A percentile compares a stretch with the other conserved stretches of the same genome.
phyloP scores from a whole-genome alignment of 2,113 vertebrate genomes.

The Nansenia antarctica region DNA sequence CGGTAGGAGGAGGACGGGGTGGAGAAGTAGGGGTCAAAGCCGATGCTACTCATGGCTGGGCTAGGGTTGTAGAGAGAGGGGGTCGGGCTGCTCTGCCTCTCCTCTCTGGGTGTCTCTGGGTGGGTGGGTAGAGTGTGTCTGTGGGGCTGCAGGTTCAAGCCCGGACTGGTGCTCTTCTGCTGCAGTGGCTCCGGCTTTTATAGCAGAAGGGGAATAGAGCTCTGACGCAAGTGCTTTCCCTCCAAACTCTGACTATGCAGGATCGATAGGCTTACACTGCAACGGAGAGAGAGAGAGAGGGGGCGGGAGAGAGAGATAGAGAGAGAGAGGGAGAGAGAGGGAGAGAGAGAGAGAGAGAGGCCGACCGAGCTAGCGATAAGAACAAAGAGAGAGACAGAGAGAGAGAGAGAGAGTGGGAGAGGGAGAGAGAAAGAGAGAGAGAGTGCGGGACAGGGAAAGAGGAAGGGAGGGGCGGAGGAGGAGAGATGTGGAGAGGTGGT shows the following conservation, averaged over 20 bases:
- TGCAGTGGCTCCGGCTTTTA: constrained; percentile 69
- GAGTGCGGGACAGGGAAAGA: not conserved
- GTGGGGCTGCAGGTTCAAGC: constrained; percentile 53
- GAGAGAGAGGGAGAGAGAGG: not conserved
- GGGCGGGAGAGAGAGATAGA: constrained; percentile 17
- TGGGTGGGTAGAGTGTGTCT: not conserved
- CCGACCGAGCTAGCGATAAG: not conserved
- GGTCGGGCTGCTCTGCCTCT: constrained; percentile 54
- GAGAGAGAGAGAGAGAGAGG: constrained; percentile 14
- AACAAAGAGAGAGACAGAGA: constrained; percentile 1
- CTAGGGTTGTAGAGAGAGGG: no score
- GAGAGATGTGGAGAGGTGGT: not conserved
- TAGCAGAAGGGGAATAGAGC: constrained; percentile 54
- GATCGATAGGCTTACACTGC: constrained; percentile 58
- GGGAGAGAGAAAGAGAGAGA: constrained; percentile 19
- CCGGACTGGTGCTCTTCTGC: constrained; percentile 60
- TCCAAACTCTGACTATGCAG: constrained; percentile 70
- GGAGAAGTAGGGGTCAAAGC: constrained; percentile 72
- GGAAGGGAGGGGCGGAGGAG: not conserved
- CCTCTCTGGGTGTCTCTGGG: constrained; percentile 36
- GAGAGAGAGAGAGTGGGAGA: constrained; percentile 25
- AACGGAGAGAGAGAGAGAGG: constrained; percentile 30
- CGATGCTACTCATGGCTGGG: constrained; percentile 68
- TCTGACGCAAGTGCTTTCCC: constrained; percentile 67
- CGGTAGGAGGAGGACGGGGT: constrained; percentile 83